Base-by-base conservation (phyloP, 2,888 invertebrate species). In the Cataglyphis albicans region DNA sequence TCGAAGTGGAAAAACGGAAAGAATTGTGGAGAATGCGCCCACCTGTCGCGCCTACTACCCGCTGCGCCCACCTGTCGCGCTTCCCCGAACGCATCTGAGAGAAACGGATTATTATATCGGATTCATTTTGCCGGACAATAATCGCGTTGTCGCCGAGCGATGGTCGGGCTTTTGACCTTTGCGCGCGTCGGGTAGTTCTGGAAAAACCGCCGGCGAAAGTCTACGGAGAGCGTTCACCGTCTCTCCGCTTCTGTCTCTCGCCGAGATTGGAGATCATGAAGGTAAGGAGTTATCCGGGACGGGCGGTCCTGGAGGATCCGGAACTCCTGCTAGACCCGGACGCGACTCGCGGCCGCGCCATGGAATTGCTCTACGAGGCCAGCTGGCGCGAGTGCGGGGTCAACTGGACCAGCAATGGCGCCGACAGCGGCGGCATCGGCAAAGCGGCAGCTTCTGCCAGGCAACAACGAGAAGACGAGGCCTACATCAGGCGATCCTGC, bases 241-340 rank as follows among this genome's bases (percentile, higher is more conserved):
- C 18, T 74, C 74, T 21, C 44, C 29, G 15, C 29, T 41, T 21
- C 29, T 15, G 41, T 21, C 29, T 41, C 41, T 38, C 15, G 76
- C 9, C 41, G n/a, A 44, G 12, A 1, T 38, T 18, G 64, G 44
- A 48, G 63, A 59, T 35, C 85, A 98, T 98, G 98, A 97, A 97
- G 96, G 97, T 98, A 88, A 97, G 97, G 94, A 97, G 97, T 92
- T 97, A 98, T 94, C 98, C 98, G 63, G 98, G 98, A 88, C 97
- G 97, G 95, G 98, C 97, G 88, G 97, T 98, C 92, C 91, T 95
- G 75, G 95, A 95, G 86, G 96, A 96, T 84, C 96, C 96, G 81
- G 95, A 96, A 94, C 93, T 96, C 84, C 95, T 96, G 81, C 96
- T 97, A 96, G 97, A 97, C 94, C 96, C 97, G 93, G 96, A 96